Base-by-base conservation (phyloP, 2,888 invertebrate genomes). In the Papilio demoleus region DNA sequence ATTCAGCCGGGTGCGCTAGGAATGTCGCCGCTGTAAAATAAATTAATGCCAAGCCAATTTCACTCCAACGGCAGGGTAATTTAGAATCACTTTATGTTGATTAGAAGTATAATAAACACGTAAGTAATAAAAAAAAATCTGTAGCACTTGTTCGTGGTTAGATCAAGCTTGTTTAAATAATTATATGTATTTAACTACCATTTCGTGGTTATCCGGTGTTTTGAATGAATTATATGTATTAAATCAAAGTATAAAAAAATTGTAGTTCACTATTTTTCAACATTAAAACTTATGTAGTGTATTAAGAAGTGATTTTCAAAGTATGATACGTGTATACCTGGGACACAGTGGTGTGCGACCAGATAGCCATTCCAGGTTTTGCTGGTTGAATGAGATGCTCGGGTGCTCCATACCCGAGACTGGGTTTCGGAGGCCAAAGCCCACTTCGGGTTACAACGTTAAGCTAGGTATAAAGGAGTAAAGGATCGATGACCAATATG, bases 11-110 rank as follows among this genome's bases (percentile, higher is more conserved):
- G 70, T 74, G 74, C 73, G 76, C 59, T 67, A 75, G 82, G 85
- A 86, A 86, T 87, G 85, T 85, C 80, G 78, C 78, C 75, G 74
- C 73, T 40, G 63, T 17, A 60, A 31, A 60, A 19, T 47, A 38
- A n/a, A 17, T 66, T 17, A 27, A 42, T 31, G 3, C 5, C 53
- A 27, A n/a, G 27, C 56, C 12, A 67, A 42, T 53, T 62, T 67
- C 22, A 56, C 24, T 19, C 61, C 56, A 56, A 62, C 22, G 0
- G 2, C 0, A 11, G 9, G 0, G 2, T 19, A 22, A 0, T 12
- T 45, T 42, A 53, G 17, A 56, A 17, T 22, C n/a, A 31, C 1
- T 38, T 40, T 17, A 22, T 27, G 27, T 22, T 59, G 11, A 17
- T 22, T 38, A 24, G 4, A 12, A 45, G 14, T 31, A 6, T 27